Conservation (phyloP, 2,113 vertebrate genomes). For the Corythaeola cristata region DNA sequence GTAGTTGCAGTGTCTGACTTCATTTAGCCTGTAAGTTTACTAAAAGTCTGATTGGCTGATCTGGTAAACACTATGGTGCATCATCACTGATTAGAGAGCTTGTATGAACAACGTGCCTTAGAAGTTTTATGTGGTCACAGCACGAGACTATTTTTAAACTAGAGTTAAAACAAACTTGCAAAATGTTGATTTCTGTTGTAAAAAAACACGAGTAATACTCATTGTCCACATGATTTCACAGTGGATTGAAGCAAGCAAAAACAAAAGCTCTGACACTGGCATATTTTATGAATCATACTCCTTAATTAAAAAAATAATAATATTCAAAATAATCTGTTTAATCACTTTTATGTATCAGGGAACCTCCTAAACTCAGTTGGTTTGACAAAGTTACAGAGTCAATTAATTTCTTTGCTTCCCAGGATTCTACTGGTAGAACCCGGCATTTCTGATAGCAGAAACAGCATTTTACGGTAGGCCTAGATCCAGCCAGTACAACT, state of each 20-base stretch:
- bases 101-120: neutral
- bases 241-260: neutral
- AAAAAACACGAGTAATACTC: neutral
- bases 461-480: neutral
- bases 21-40: conserved; percentile 10
- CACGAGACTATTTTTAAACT: neutral
- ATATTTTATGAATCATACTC: neutral
- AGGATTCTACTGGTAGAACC: neutral
- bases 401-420: neutral
- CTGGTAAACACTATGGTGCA: neutral
- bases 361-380: neutral
- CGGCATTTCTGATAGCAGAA: neutral
- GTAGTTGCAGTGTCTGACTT: conserved; percentile 56
- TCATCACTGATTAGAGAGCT: neutral
- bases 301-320: neutral
- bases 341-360: neutral
- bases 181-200: neutral
- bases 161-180: neutral
- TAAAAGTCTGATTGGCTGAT: neutral
- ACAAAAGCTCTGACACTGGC: neutral
- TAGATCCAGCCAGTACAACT: neutral
- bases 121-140: neutral
- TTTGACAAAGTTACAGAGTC: neutral
- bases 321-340: neutral
- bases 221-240: neutral